Base-by-base conservation (phyloP, 2,888 invertebrate species). In the Cyclophora albipunctata region DNA sequence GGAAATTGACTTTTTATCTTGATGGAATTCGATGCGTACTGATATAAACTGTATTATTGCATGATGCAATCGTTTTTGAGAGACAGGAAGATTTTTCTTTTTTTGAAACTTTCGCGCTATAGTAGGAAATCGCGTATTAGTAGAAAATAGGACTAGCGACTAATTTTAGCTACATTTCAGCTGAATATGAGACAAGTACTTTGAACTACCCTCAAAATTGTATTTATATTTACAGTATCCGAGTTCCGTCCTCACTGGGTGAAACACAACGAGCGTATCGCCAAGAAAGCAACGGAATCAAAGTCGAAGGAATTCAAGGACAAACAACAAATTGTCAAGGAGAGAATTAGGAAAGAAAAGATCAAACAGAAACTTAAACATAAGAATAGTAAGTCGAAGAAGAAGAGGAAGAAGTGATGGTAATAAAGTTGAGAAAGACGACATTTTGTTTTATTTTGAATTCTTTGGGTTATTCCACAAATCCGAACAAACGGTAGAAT, bases 251-350 rank as follows among this genome's bases (percentile, higher is more conserved):
- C 94, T 0, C 93, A 93, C 66, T 95, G 95, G 93, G 93, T 93
- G 46, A 92, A 93, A 46, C 94, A 95, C 75, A 96, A 95, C 79
- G 92, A 93, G 54, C 94, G 95, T 55, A 60, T 77, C 4, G 69
- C 75, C 42, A 69, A 72, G 59, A 69, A 73, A 42, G 58, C 73
- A 0, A 45, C 69, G 60, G 83, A 76, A n/a, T 71, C 75, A 0
- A 83, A 83, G 34, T 90, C 89, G 50, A 88, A 83, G n/a, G 93
- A 95, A 78, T 78, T 95, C 73, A 91, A 92, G 67, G 89, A 91
- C 73, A 93, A 93, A 48, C 94, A 95, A 57, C 94, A 95, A 76
- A 94, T 96, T 62, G 90, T 95, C 40, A 96, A 96, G 73, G 91
- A 92, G 35, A 90, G 95, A 51, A 75, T 90, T 58, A 91, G 91